phyloP scores from a whole-genome alignment of 2,888 invertebrate genomes.

The Plagiodera versicolora region DNA sequence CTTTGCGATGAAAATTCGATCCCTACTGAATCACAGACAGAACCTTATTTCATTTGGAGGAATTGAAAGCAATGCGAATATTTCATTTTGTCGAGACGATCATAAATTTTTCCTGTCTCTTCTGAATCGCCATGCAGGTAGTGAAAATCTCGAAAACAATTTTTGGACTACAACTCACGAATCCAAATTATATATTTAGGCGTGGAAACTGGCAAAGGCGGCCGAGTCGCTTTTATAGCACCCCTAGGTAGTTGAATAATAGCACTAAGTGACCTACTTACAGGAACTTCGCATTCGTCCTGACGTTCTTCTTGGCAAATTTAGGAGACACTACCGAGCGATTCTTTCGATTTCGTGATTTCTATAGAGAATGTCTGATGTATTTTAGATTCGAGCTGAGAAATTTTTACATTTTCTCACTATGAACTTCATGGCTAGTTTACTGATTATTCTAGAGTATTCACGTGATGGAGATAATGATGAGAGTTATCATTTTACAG shows the following conservation, averaged over 20 bases:
- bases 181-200: conserved; percentile 25
- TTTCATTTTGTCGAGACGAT: too few relatives aligned
- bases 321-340: neutral
- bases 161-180: conserved; percentile 5
- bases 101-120: neutral
- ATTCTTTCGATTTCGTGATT: neutral
- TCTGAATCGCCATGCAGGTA: conserved; percentile 14
- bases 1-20: too few relatives aligned
- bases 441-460: too few relatives aligned
- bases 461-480: too few relatives aligned
- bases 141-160: conserved; percentile 21
- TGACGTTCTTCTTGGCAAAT: neutral
- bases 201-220: conserved; percentile 5
- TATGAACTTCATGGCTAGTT: too few relatives aligned
- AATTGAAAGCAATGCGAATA: too few relatives aligned
- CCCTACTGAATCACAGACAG: too few relatives aligned
- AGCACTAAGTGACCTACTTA: conserved; percentile 8
- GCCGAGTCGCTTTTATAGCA: conserved; percentile 1
- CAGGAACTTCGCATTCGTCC: conserved; percentile 6
- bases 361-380: neutral
- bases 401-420: neutral
- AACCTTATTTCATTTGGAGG: too few relatives aligned
- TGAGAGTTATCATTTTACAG: too few relatives aligned
- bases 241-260: conserved; percentile 10
- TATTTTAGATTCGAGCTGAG: neutral